These are phyloP conservation scores for Heterotis niloticus DNA, from an alignment of 2,113 vertebrate genomes.

Conservation along the genomic window DNA sequence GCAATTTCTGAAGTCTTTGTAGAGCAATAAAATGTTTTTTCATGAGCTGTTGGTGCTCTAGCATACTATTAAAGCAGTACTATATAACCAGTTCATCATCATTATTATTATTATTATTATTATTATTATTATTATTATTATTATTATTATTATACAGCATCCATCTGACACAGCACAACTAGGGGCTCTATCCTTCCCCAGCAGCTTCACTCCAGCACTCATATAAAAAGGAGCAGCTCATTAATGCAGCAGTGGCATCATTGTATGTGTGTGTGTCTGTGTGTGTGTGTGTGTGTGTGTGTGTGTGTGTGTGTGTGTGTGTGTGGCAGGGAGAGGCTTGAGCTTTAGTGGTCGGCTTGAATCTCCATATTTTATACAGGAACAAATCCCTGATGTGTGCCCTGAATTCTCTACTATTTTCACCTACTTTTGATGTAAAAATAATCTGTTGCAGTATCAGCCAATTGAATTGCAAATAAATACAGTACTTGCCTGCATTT, in stretches of 20 bases:
- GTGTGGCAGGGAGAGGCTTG: neutral
- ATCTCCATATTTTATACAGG: constrained; percentile 1
- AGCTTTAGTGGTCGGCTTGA: too few species aligned
- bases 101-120: too few species aligned
- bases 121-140: too few species aligned
- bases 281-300: neutral
- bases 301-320: neutral
- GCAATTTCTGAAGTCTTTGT: too few species aligned
- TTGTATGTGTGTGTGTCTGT: neutral
- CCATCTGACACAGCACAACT: neutral
- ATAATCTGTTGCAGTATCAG: neutral
- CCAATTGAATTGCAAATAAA: neutral
- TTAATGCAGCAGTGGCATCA: neutral
- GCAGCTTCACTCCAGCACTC: too few species aligned
- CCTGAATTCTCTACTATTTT: neutral
- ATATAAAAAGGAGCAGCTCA: neutral
- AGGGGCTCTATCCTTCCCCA: too few species aligned
- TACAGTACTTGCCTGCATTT: neutral
- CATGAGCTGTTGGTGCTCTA: too few species aligned
- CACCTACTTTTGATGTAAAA: neutral
- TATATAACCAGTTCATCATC: too few species aligned
- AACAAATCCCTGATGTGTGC: neutral
- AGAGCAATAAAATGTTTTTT: too few species aligned
- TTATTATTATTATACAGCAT: too few species aligned
- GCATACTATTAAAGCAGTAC: too few species aligned